A percentile compares a stretch with the other conserved stretches of the same genome.
phyloP scores from a whole-genome alignment of 2,113 vertebrate genomes.

The Poicephalus meyeri region DNA sequence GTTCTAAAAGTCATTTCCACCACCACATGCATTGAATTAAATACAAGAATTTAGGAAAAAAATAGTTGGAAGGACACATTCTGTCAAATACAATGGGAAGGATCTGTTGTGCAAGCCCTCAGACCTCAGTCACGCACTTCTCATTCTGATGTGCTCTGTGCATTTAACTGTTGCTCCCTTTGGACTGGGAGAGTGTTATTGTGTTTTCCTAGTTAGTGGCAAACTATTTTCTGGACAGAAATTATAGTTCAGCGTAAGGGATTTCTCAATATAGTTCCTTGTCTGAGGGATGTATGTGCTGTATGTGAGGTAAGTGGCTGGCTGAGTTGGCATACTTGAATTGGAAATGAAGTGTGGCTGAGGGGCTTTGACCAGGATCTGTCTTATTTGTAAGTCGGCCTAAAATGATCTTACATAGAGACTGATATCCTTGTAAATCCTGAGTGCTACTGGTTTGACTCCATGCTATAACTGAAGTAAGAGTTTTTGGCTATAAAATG shows the following conservation, averaged over 20 bases:
- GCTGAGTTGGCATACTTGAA: background rate
- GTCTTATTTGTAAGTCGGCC: background rate
- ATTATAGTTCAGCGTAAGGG: background rate
- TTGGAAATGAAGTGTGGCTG: background rate
- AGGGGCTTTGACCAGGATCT: background rate
- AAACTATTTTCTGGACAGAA: background rate
- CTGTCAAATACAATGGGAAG: background rate
- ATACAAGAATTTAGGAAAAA: conserved; percentile 24
- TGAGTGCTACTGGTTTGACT: background rate
- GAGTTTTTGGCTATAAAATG: background rate
- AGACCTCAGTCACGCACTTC: background rate
- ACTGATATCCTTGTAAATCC: background rate
- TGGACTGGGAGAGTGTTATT: background rate
- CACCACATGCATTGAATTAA: too few species aligned
- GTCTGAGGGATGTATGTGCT: background rate
- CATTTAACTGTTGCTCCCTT: background rate
- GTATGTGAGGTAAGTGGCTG: background rate
- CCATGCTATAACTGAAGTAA: background rate
- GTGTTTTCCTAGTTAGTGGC: background rate
- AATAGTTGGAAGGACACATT: conserved; percentile 25
- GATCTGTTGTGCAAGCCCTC: background rate
- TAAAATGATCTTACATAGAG: background rate
- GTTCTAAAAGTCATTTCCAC: too few species aligned
- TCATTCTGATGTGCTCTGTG: background rate
- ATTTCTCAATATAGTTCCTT: background rate